Conservation (phyloP, 2,113 vertebrate genomes). For the Rhipidura dahli region DNA sequence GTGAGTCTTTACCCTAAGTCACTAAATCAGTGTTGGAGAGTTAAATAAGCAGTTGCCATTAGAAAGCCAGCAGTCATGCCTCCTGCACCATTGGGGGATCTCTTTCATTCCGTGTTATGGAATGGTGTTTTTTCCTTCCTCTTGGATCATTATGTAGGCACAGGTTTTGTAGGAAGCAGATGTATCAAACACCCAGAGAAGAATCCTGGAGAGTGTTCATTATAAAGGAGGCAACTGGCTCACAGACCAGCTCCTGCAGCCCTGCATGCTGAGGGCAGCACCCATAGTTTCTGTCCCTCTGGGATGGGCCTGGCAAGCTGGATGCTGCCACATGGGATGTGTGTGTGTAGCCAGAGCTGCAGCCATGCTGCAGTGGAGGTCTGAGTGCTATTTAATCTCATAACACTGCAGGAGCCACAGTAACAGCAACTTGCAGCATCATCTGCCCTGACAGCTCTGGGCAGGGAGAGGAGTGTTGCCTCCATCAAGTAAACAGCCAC, state of each 20-base stretch:
- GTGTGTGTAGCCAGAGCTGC: not conserved
- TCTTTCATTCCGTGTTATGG: not conserved
- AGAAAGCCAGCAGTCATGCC: not conserved
- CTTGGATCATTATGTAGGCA: accelerated
- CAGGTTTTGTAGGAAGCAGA: not conserved
- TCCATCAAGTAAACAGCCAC: not conserved
- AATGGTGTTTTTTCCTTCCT: not conserved
- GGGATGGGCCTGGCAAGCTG: not conserved
- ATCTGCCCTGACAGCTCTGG: not conserved
- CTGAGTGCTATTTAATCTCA: not conserved
- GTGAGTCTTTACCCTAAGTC: not conserved
- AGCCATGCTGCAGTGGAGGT: not conserved
- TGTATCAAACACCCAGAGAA: not conserved
- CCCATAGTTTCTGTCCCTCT: accelerated
- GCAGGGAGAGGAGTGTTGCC: not conserved
- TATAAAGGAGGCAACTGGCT: not conserved
- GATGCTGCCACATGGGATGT: not conserved
- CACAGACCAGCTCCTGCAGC: not conserved
- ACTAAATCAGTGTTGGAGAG: not conserved
- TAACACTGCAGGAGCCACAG: not conserved
- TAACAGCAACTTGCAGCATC: not conserved
- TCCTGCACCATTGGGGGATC: not conserved
- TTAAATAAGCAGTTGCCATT: not conserved
- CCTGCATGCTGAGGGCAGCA: not conserved
- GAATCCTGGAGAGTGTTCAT: not conserved